These are phyloP conservation scores for Phymanthus crucifer DNA, from an alignment of 92 coral and sea anemone species.

Conservation along the genomic window DNA sequence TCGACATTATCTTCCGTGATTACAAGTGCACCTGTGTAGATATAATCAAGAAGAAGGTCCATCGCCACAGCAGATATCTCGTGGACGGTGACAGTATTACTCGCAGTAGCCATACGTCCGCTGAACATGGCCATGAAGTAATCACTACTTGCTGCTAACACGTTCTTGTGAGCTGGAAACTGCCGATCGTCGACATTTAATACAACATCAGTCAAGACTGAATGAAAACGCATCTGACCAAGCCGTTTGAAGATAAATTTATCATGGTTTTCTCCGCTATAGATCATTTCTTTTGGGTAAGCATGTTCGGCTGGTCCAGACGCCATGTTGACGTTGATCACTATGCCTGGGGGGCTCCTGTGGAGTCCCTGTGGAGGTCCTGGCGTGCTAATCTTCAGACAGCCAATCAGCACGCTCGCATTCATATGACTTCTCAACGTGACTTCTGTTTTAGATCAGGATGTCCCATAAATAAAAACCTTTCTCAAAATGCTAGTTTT, in stretches of 20 bases:
- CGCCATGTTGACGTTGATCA: background rate
- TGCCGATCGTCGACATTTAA: slow-evolving; percentile 78
- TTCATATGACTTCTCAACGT: no score
- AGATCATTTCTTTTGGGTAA: slow-evolving; percentile 28
- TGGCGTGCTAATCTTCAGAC: background rate
- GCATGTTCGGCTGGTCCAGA: background rate
- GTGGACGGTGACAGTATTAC: slow-evolving; percentile 56
- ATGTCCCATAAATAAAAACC: no score
- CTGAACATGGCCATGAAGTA: slow-evolving; percentile 98
- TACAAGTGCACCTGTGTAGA: slow-evolving; percentile 77
- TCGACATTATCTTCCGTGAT: slow-evolving; percentile 96
- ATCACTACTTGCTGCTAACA: slow-evolving; percentile 90
- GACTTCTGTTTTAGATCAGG: no score
- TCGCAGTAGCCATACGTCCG: slow-evolving; percentile 75
- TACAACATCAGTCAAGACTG: slow-evolving; percentile 77
- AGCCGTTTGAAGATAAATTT: slow-evolving; percentile 66
- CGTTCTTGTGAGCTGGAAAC: slow-evolving; percentile 88
- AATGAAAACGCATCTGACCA: slow-evolving; percentile 76
- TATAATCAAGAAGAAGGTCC: slow-evolving; percentile 75
- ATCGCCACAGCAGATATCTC: slow-evolving; percentile 81
- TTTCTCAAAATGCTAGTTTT: no score
- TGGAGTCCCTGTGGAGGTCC: no score
- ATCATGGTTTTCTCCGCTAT: slow-evolving; percentile 72
- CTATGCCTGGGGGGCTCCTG: no score
- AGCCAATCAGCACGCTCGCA: background rate